These are phyloP conservation scores for Jaculus jaculus DNA, from an alignment of 2,113 vertebrate species.

Conservation along the genomic window DNA sequence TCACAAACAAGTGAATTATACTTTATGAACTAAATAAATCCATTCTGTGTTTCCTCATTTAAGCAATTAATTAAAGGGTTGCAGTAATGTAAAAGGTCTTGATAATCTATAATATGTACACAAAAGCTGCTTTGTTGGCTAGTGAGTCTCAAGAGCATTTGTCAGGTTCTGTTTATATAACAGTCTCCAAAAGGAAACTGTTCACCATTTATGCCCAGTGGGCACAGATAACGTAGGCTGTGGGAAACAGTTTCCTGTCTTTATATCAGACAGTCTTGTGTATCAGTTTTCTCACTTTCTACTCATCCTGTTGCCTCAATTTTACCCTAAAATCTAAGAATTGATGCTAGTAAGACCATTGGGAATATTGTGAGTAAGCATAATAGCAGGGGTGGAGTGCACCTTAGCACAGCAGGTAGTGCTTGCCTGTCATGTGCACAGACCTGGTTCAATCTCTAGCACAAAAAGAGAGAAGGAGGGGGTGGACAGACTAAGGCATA, in stretches of 20 bases:
- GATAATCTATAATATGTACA: not conserved
- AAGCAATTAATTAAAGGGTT: conserved; percentile 6
- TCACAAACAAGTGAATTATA: not conserved
- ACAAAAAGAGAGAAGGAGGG: not conserved
- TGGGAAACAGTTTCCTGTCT: not conserved
- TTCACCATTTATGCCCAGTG: not conserved
- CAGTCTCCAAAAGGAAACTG: not conserved
- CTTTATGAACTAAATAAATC: not conserved
- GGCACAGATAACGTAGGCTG: not conserved
- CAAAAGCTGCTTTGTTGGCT: not conserved
- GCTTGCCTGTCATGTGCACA: too few species aligned
- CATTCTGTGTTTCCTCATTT: conserved; percentile 39
- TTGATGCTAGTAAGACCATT: not conserved
- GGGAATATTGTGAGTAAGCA: not conserved
- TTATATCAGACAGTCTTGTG: not conserved
- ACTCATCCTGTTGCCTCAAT: not conserved
- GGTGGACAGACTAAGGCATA: not conserved
- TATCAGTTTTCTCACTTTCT: not conserved
- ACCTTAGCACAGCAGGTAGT: too few species aligned
- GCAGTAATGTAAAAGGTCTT: not conserved
- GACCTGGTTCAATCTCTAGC: too few species aligned
- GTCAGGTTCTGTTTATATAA: not conserved
- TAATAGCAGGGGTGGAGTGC: not conserved
- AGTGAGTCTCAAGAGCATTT: not conserved
- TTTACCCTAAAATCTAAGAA: conserved; percentile 22